phyloP scores from a whole-genome alignment of 2,888 invertebrate genomes.

The Hoplodrina blanda region DNA sequence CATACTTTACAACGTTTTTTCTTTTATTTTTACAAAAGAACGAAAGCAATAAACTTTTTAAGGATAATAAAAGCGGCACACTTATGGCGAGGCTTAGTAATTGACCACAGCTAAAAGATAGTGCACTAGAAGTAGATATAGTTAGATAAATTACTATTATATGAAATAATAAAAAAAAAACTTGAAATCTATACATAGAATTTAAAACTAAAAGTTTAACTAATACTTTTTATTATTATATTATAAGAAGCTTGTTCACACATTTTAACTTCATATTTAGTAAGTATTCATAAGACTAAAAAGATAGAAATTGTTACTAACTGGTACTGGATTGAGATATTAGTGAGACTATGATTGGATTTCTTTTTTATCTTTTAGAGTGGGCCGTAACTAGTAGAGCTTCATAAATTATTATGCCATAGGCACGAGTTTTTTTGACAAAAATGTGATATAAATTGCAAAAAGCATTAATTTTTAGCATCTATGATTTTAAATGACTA shows the following conservation, averaged over 20 bases:
- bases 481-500: conserved; percentile 61
- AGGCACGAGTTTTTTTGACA: conserved; percentile 79
- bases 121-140: conserved; percentile 88
- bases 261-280: conserved; percentile 90
- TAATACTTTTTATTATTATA: conserved; percentile 90
- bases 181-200: conserved; percentile 90
- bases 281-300: conserved; percentile 85
- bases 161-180: conserved; percentile 78
- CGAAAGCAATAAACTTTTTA: conserved; percentile 46
- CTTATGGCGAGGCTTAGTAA: conserved; percentile 78
- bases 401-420: conserved; percentile 76
- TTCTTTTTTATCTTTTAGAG: conserved; percentile 71
- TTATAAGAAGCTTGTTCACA: conserved; percentile 90
- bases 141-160: conserved; percentile 89
- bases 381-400: conserved; percentile 70
- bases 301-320: conserved; percentile 74
- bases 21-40: conserved; percentile 27
- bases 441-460: conserved; percentile 80
- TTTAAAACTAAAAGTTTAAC: conserved; percentile 89
- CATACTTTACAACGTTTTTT: conserved; percentile 9
- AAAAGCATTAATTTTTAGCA: conserved; percentile 65
- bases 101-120: conserved; percentile 89
- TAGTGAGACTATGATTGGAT: conserved; percentile 79
- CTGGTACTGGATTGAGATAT: conserved; percentile 76
- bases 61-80: conserved; percentile 73